Evolutionary conservation across 2,888 invertebrate genomes (phyloP).

Genomic region (Syrphus vitripennis): DNA sequence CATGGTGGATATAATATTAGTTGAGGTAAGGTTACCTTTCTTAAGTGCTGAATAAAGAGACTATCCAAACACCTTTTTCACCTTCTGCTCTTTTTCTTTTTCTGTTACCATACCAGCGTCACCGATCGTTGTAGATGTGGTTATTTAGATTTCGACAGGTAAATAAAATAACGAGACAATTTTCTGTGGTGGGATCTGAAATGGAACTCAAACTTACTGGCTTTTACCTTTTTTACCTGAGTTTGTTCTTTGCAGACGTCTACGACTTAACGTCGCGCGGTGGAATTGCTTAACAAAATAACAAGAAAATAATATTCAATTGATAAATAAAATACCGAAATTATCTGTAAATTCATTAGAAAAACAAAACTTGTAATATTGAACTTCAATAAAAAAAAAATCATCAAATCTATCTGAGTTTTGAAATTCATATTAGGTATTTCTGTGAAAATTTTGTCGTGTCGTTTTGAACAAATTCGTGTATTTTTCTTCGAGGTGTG

Average conservation of each 20-base stretch:
- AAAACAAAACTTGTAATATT: not conserved
- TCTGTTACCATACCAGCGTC: conserved; percentile 4
- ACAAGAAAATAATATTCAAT: not conserved
- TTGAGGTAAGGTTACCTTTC: not conserved
- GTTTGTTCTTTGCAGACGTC: conserved; percentile 52
- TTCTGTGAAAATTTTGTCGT: conserved; percentile 27
- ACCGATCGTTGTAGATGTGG: not conserved
- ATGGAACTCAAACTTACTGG: not conserved
- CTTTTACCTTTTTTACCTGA: conserved; percentile 49
- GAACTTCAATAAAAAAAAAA: not conserved
- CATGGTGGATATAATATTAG: not conserved
- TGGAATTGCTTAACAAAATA: conserved; percentile 14
- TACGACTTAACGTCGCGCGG: conserved; percentile 53
- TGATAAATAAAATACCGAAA: not conserved
- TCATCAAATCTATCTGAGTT: not conserved
- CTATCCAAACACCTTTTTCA: not conserved
- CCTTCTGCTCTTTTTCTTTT: not conserved
- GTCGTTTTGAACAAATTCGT: conserved; percentile 40
- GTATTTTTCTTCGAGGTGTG: conserved; percentile 12
- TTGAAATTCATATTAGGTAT: not conserved
- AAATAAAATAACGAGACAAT: conserved; percentile 26
- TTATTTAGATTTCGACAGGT: conserved; percentile 46
- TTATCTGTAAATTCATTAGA: not conserved
- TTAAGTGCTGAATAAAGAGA: conserved; percentile 44
- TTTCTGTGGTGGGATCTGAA: conserved; percentile 17